Evolutionary conservation across 2,113 vertebrate genomes (phyloP).

Genomic region (Cephalophus harveyi): DNA sequence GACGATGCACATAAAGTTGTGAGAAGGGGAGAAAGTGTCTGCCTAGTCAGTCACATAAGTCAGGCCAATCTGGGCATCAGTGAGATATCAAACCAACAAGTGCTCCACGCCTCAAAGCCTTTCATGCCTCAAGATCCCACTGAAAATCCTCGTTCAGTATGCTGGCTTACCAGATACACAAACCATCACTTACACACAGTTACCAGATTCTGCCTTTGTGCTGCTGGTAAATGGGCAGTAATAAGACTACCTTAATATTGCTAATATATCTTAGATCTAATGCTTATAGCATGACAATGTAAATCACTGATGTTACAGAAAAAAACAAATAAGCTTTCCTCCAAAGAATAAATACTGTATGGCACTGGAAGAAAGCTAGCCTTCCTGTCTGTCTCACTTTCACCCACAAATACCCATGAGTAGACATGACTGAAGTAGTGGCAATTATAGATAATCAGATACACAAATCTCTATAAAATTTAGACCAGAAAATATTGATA

Average conservation of each 20-base stretch:
- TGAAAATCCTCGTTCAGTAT: background rate
- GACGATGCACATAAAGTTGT: background rate
- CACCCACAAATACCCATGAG: background rate
- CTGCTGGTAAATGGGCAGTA: background rate
- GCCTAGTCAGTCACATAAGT: background rate
- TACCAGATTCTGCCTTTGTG: background rate
- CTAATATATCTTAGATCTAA: background rate
- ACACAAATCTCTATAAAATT: background rate
- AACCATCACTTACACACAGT: background rate
- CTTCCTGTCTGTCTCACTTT: background rate
- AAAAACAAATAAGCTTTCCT: background rate
- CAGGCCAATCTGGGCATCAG: background rate
- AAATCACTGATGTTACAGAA: background rate
- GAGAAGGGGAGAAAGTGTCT: background rate
- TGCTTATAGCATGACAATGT: background rate
- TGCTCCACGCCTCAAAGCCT: rapidly evolving
- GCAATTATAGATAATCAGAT: background rate
- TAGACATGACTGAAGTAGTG: background rate
- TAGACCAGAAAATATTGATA: background rate
- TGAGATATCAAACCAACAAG: background rate
- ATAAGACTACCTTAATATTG: background rate
- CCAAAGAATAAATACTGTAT: background rate
- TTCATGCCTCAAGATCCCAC: background rate
- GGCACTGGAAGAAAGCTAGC: background rate
- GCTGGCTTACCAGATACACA: background rate